Conservation (phyloP, 1,140 invertebrate genomes). For the Dreissena rostriformis region DNA sequence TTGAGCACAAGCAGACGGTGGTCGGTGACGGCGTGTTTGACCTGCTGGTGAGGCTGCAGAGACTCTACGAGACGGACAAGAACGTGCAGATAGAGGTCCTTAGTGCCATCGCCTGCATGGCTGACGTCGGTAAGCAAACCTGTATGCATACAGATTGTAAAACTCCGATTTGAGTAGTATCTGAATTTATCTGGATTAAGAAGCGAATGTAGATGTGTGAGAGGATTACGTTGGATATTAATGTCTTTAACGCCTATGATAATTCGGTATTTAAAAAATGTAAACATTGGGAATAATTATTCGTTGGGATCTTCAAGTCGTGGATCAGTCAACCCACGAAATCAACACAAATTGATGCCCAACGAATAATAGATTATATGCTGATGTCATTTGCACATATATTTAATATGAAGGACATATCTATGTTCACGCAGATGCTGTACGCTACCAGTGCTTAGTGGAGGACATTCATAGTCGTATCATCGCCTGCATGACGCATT, state of each 20-base stretch:
- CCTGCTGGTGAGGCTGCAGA: constrained; percentile 1
- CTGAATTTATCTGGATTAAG: not conserved
- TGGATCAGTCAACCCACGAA: too few relatives aligned
- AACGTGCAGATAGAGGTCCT: constrained; percentile 43
- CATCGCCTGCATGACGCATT: constrained; percentile 62
- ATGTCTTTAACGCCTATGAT: too few relatives aligned
- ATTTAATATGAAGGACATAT: too few relatives aligned
- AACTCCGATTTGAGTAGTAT: not conserved
- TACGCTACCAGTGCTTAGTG: constrained; percentile 70
- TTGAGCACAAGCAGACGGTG: constrained; percentile 26
- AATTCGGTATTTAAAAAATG: too few relatives aligned
- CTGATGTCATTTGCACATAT: too few relatives aligned
- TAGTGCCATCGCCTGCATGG: constrained; percentile 42
- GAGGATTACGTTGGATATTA: too few relatives aligned
- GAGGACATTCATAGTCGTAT: constrained; percentile 62
- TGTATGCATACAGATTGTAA: not conserved
- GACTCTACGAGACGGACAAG: not conserved
- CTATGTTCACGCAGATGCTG: constrained; percentile 62
- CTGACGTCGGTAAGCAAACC: constrained; percentile 49
- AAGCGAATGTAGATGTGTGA: too few relatives aligned
- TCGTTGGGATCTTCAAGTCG: too few relatives aligned
- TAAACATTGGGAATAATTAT: too few relatives aligned
- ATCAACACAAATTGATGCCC: too few relatives aligned
- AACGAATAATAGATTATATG: too few relatives aligned
- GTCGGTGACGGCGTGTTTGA: constrained; percentile 15